phyloP scores from a whole-genome alignment of 2,888 invertebrate genomes.

The Neoitamus cyanurus region DNA sequence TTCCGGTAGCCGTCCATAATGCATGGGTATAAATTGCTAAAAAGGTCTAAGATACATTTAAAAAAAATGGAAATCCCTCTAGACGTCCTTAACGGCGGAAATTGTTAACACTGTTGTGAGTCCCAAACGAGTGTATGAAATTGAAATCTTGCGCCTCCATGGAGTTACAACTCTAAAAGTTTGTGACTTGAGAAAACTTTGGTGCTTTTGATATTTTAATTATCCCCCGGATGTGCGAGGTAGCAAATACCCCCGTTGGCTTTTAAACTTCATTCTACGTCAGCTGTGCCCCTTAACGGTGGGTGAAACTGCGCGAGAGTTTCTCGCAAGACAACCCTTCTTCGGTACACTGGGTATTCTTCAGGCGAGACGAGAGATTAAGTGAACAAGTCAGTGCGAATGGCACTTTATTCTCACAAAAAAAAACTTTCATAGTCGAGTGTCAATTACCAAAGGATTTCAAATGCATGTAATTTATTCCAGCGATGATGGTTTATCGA shows the following conservation, averaged over 20 bases:
- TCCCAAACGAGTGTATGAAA: not conserved
- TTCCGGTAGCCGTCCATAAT: conserved; percentile 8
- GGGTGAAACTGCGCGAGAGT: not conserved
- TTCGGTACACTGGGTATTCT: conserved; percentile 3
- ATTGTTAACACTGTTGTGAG: not conserved
- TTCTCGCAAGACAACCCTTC: not conserved
- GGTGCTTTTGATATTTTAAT: conserved; percentile 12
- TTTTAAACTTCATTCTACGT: not conserved
- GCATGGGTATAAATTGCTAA: not conserved
- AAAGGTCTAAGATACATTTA: not conserved
- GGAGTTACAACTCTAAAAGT: not conserved
- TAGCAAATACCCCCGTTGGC: not conserved
- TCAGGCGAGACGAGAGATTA: conserved; percentile 14
- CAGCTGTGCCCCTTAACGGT: not conserved
- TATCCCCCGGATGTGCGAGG: not conserved
- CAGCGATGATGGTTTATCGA: not conserved
- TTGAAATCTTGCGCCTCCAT: not conserved
- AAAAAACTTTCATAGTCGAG: not conserved
- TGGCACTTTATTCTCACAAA: not conserved
- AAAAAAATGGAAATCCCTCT: not conserved
- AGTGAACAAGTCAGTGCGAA: conserved; percentile 13
- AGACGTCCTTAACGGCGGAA: not conserved
- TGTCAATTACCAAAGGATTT: conserved; percentile 22
- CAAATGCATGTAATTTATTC: not conserved
- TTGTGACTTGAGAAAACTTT: not conserved